These are phyloP conservation scores for Diachasmimorpha longicaudata DNA, from an alignment of 1,140 invertebrate genomes.

Conservation along the genomic window DNA sequence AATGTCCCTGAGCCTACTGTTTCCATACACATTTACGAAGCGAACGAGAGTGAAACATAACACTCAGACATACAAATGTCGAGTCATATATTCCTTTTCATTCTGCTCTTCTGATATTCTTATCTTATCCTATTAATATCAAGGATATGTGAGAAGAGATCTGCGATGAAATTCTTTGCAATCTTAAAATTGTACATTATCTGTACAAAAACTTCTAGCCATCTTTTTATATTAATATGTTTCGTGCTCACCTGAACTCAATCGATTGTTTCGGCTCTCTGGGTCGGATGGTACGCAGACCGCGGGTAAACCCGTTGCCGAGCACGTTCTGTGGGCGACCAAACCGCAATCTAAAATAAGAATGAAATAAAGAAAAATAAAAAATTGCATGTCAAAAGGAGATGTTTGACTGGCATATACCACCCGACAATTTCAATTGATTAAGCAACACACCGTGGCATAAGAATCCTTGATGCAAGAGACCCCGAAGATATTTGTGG, in stretches of 20 bases:
- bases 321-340: slow-evolving; percentile 75
- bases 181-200: too few relatives aligned
- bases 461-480: slow-evolving; percentile 76
- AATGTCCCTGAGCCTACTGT: too few relatives aligned
- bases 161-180: too few relatives aligned
- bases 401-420: not conserved
- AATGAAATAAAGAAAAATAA: slow-evolving; percentile 24
- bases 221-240: not conserved
- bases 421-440: not conserved
- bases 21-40: too few relatives aligned
- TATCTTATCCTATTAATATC: too few relatives aligned
- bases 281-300: slow-evolving; percentile 50
- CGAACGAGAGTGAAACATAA: too few relatives aligned
- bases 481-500: slow-evolving; percentile 75
- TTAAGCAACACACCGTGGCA: slow-evolving; percentile 70
- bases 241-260: slow-evolving; percentile 50
- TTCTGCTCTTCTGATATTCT: too few relatives aligned
- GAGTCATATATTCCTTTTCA: too few relatives aligned
- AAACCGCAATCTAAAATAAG: slow-evolving; percentile 70
- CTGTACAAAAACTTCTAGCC: not conserved
- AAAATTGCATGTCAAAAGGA: slow-evolving; percentile 5
- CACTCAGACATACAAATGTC: too few relatives aligned
- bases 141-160: too few relatives aligned
- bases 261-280: slow-evolving; percentile 49
- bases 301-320: slow-evolving; percentile 68